Evolutionary conservation across 2,888 invertebrate genomes (phyloP).

Genomic region (Lasius fuliginosus): DNA sequence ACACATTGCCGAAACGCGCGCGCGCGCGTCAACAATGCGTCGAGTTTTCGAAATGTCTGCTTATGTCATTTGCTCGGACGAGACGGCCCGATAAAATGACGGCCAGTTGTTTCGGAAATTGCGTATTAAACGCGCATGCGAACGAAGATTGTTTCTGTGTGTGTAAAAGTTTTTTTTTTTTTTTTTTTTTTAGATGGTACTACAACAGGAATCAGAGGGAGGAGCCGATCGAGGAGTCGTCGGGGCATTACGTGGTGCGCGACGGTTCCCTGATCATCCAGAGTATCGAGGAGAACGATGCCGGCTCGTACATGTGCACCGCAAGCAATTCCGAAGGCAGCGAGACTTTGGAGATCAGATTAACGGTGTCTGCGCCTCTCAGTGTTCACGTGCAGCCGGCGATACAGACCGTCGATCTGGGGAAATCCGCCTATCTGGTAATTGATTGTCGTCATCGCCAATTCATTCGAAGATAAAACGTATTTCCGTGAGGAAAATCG

Average conservation of each 20-base stretch:
- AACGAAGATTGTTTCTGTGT: not conserved
- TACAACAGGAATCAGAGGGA: slow-evolving; percentile 86
- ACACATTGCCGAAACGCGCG: slow-evolving; percentile 15
- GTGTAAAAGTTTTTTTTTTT: no score
- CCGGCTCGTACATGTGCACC: slow-evolving; percentile 87
- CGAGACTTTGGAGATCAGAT: slow-evolving; percentile 87
- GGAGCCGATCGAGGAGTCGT: slow-evolving; percentile 86
- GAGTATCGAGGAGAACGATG: slow-evolving; percentile 87
- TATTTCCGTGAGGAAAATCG: not conserved
- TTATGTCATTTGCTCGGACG: not conserved
- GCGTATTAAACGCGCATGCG: not conserved
- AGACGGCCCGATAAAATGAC: not conserved
- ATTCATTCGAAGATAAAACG: not conserved
- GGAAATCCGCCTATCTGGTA: slow-evolving; percentile 87
- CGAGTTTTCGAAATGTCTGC: slow-evolving; percentile 14
- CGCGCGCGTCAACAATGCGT: not conserved
- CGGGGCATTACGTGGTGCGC: slow-evolving; percentile 86
- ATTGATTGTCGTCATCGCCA: slow-evolving; percentile 70
- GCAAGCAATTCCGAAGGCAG: slow-evolving; percentile 88
- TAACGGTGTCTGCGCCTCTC: slow-evolving; percentile 86
- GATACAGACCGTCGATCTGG: slow-evolving; percentile 87
- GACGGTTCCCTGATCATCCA: slow-evolving; percentile 88
- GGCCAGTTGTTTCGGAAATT: not conserved
- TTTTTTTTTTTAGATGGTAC: slow-evolving; percentile 84
- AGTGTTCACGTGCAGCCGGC: slow-evolving; percentile 85